Conservation (phyloP, 2,888 invertebrate genomes). For the Noctua comes region DNA sequence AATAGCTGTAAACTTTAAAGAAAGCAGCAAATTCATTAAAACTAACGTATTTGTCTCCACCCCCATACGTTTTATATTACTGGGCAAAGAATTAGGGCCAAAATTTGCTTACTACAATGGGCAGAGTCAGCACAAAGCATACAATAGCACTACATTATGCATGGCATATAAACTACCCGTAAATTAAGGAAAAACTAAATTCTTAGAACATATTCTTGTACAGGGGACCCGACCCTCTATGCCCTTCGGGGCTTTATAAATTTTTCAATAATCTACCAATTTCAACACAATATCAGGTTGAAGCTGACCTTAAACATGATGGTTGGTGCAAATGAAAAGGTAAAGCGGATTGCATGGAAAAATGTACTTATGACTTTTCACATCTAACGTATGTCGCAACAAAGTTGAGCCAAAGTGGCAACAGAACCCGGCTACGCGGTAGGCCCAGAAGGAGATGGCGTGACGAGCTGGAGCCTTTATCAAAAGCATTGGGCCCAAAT, state of each 20-base stretch:
- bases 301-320: conserved; percentile 73
- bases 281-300: conserved; percentile 78
- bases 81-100: conserved; percentile 34
- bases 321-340: conserved; percentile 49
- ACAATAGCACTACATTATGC: conserved; percentile 68
- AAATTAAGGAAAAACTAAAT: conserved; percentile 68
- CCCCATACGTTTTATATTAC: conserved; percentile 7
- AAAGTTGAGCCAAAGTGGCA: no score
- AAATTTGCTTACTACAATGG: conserved; percentile 50
- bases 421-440: not conserved
- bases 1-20: not conserved
- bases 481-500: not conserved
- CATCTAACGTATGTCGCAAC: no score
- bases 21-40: not conserved
- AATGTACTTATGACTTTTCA: not conserved
- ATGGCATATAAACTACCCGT: conserved; percentile 68
- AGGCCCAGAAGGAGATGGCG: not conserved
- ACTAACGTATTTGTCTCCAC: not conserved
- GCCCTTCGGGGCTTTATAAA: conserved; percentile 72
- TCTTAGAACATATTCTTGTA: conserved; percentile 64
- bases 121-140: conserved; percentile 39
- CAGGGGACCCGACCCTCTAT: conserved; percentile 63
- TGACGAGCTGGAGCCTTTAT: not conserved
- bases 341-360: conserved; percentile 10
- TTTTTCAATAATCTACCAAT: conserved; percentile 79